Evolutionary conservation across 2,113 vertebrate genomes (phyloP), one percentile per base, ranked within the genome.

Genomic region (Hypanus sabinus): DNA sequence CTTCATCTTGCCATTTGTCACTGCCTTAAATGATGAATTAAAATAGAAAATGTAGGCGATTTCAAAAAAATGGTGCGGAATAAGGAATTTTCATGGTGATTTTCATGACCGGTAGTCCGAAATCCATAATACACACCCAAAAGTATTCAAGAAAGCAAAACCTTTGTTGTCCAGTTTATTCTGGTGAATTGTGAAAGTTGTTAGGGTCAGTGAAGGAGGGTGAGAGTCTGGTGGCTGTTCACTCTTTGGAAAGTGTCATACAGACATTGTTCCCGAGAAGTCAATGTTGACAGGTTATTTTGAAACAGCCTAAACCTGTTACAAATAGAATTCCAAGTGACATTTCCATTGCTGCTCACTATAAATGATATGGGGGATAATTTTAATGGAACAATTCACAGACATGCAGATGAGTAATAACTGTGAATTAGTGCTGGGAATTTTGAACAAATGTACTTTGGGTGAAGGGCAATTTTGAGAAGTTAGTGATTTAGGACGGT

Each of bases 321-420:
- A 65, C 62, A n/a, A 90, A 33, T 20, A 14, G 60, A 18, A 57
- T 88, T 65, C 12, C 12, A 88, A 65, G 30, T 65, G 30, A 7
- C 18, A 62, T 18, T 60, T 16, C 85, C 11, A 79, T 16, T 65
- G 24, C 27, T 30, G 60, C 65, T 20, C 2, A 20, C 30, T n/a
- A 90, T 65, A 90, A 90, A 90, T 33, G 5, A 90, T 33, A 18
- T 33, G 30, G 85, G 20, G 5, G 27, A 7, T 0, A 62, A 6
- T 30, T 16, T 88, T 88, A 88, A 88, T 62, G 27, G 55, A 57
- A 88, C 57, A 27, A 88, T n/a, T 88, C 55, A 90, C 60, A 90
- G 14, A 6, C n/a, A 33, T 90, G 60, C 85, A 88, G 85, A n/a
- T 90, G 60, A 18, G 14, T n/a, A 20, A 90, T 16, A 65, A 65